Conservation (phyloP, 2,113 vertebrate species). For the Microtus ochrogaster region DNA sequence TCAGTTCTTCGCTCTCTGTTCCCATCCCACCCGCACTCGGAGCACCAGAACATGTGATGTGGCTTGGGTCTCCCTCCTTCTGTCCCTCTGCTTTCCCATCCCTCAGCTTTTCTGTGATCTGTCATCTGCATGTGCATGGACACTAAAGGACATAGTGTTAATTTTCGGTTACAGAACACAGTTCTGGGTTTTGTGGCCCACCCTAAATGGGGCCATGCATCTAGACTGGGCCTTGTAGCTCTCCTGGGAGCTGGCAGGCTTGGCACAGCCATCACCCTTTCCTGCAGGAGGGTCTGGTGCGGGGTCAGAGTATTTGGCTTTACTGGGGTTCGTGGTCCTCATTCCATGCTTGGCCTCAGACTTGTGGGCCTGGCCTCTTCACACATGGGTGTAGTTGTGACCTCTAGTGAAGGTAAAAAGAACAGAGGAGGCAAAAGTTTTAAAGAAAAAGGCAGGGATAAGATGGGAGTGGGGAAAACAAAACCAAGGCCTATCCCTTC, state of each 20-base stretch:
- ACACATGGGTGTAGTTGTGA: neutral
- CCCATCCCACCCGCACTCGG: neutral
- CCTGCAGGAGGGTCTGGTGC: neutral
- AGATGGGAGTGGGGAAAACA: neutral
- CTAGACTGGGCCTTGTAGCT: neutral
- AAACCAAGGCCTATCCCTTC: neutral
- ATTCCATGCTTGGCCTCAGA: neutral
- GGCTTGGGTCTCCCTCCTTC: neutral
- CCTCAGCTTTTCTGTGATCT: neutral
- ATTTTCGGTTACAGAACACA: neutral
- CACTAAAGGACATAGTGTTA: too few species aligned
- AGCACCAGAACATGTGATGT: neutral
- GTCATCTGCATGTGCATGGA: accelerated
- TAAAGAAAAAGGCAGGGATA: neutral
- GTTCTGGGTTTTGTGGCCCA: neutral
- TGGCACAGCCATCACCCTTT: neutral
- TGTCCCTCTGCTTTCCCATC: neutral
- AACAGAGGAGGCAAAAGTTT: neutral
- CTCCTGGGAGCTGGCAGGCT: neutral
- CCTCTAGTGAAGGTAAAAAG: neutral
- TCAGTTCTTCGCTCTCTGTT: neutral
- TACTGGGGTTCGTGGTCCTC: neutral
- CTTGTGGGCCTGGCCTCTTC: neutral
- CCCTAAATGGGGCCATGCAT: neutral
- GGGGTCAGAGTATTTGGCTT: neutral